Evolutionary conservation across 2,888 invertebrate species (phyloP).

Genomic region (Nebria salina): DNA sequence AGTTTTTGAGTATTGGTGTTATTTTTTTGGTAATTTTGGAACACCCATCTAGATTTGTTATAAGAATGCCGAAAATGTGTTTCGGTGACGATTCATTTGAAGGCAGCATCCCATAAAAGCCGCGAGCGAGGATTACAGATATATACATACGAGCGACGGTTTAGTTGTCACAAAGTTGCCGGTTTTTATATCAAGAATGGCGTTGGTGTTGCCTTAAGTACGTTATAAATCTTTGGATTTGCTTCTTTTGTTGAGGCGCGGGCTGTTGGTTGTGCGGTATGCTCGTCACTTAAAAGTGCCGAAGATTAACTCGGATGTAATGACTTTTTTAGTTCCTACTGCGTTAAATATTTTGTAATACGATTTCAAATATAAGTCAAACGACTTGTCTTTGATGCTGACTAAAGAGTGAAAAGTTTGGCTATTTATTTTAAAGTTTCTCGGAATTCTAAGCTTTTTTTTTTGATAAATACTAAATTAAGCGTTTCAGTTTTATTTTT

Average conservation of each 20-base stretch:
- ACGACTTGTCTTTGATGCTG: background rate
- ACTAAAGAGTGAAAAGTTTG: background rate
- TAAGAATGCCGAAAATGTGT: background rate
- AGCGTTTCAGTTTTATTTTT: too few relatives aligned
- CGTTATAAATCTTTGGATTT: slow-evolving; percentile 33
- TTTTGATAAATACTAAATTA: background rate
- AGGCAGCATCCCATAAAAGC: background rate
- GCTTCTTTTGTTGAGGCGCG: slow-evolving; percentile 22
- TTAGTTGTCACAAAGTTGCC: slow-evolving; percentile 26
- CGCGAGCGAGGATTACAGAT: slow-evolving; percentile 1
- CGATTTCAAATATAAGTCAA: slow-evolving; percentile 1
- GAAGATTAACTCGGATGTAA: background rate
- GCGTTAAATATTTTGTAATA: background rate
- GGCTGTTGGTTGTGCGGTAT: background rate
- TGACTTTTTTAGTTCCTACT: background rate
- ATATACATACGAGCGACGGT: slow-evolving; percentile 11
- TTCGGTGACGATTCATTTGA: slow-evolving; percentile 7
- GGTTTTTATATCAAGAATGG: slow-evolving; percentile 20
- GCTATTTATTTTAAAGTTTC: background rate
- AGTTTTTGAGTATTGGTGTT: too few relatives aligned
- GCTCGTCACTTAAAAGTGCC: background rate
- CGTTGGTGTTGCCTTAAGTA: slow-evolving; percentile 23
- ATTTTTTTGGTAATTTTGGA: background rate
- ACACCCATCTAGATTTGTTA: background rate
- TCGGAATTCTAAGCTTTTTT: background rate